Conservation (phyloP, 2,888 invertebrate species). For the Cosmorhoe ocellata region DNA sequence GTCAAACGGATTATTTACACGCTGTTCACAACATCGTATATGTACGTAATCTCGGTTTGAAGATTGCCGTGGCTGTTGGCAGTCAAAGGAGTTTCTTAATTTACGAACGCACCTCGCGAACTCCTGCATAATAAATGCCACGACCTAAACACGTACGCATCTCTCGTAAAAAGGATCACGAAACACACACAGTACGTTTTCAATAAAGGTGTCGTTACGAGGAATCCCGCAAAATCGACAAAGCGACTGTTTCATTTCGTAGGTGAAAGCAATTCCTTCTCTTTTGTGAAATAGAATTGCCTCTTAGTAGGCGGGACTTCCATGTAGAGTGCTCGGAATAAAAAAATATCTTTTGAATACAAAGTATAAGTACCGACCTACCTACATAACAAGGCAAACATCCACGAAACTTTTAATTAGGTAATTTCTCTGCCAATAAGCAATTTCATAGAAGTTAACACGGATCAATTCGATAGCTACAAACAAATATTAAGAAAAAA, state of each 20-base stretch:
- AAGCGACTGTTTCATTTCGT: slow-evolving; percentile 71
- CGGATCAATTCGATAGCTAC: too few relatives aligned
- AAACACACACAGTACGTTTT: slow-evolving; percentile 60
- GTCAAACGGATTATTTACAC: slow-evolving; percentile 28
- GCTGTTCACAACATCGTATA: slow-evolving; percentile 9
- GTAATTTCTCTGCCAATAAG: not conserved
- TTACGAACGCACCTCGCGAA: slow-evolving; percentile 22
- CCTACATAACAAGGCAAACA: slow-evolving; percentile 32
- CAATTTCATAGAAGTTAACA: too few relatives aligned
- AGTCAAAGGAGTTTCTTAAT: slow-evolving; percentile 14
- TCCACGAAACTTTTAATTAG: slow-evolving; percentile 30
- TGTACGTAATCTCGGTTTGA: slow-evolving; percentile 23
- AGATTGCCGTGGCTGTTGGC: slow-evolving; percentile 19
- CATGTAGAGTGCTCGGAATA: slow-evolving; percentile 56
- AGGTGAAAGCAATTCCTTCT: slow-evolving; percentile 69
- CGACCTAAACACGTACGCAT: slow-evolving; percentile 43
- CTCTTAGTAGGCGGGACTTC: slow-evolving; percentile 64
- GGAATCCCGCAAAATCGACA: slow-evolving; percentile 66
- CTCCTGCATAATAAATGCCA: slow-evolving; percentile 42
- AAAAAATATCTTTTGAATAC: slow-evolving; percentile 49
- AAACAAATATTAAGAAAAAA: too few relatives aligned
- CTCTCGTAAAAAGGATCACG: slow-evolving; percentile 52
- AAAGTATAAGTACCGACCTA: slow-evolving; percentile 29
- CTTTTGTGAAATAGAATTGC: slow-evolving; percentile 71
- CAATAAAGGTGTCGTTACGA: slow-evolving; percentile 69